These are phyloP conservation scores for Lontra canadensis DNA, from an alignment of 2,113 vertebrate genomes.

Conservation along the genomic window DNA sequence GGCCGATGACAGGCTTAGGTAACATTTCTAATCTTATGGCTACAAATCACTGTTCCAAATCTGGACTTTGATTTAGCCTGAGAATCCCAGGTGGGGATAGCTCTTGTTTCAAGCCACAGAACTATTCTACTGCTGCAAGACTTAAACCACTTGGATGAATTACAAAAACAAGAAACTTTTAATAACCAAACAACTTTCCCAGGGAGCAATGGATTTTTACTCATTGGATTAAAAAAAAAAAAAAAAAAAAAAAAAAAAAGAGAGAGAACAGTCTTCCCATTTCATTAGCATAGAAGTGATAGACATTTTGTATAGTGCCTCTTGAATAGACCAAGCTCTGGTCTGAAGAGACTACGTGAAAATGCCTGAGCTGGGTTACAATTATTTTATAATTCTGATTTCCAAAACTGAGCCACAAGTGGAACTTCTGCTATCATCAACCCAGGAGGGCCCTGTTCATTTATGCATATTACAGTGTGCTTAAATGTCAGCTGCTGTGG, in stretches of 20 bases:
- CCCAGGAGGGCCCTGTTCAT: neutral
- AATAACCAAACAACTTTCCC: neutral
- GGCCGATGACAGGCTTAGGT: neutral
- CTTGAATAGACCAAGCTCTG: slow-evolving; percentile 3
- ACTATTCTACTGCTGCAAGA: neutral
- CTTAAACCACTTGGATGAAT: neutral
- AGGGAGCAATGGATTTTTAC: neutral
- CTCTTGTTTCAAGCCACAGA: neutral
- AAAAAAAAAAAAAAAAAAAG: too few relatives aligned
- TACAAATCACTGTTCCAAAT: neutral
- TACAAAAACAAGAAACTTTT: neutral
- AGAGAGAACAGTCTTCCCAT: neutral
- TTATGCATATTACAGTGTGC: neutral
- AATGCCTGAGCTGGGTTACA: neutral
- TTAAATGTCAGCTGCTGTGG: neutral
- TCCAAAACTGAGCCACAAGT: neutral
- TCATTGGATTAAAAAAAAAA: neutral
- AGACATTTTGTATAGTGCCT: neutral
- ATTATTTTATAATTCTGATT: slow-evolving; percentile 48
- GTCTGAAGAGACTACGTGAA: neutral
- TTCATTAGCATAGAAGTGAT: neutral
- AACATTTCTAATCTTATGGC: neutral
- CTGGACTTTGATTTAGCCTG: neutral
- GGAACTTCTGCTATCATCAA: neutral
- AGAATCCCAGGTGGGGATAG: neutral